phyloP scores from a whole-genome alignment of 2,797 vertebrate species.

The Linurgus olivaceus region DNA sequence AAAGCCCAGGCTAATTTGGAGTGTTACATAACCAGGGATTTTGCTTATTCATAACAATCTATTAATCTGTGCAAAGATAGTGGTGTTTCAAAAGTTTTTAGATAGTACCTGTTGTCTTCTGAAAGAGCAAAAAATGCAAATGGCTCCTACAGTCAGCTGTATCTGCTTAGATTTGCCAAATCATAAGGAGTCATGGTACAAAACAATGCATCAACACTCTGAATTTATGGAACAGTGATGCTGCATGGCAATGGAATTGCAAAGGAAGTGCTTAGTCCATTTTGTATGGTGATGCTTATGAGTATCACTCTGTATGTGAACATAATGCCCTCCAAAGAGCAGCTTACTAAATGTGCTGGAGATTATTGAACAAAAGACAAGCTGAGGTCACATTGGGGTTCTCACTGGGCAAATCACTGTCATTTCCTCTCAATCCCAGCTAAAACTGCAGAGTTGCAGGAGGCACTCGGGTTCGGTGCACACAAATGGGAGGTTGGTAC shows the following conservation, averaged over 20 bases:
- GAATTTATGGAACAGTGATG: neutral
- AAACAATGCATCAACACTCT: neutral
- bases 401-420: neutral
- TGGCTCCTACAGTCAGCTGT: neutral
- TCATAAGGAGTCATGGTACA: neutral
- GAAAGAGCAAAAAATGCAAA: neutral
- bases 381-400: neutral
- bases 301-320: neutral
- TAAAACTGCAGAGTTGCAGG: neutral
- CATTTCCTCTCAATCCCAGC: neutral
- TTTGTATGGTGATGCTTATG: neutral
- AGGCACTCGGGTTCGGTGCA: neutral
- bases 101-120: neutral
- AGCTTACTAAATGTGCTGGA: constrained; percentile 7
- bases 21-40: neutral
- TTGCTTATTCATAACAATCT: neutral
- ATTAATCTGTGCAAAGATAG: neutral
- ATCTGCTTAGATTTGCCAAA: constrained; percentile 15
- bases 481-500: neutral
- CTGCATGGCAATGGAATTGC: constrained; percentile 36
- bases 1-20: neutral
- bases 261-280: constrained; percentile 11
- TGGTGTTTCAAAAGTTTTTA: neutral
- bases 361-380: neutral
- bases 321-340: neutral